Percentiles rank a stretch among this genome's conserved stretches.
phyloP scores from a whole-genome alignment of 2,888 invertebrate genomes.

The Neoascia interrupta region DNA sequence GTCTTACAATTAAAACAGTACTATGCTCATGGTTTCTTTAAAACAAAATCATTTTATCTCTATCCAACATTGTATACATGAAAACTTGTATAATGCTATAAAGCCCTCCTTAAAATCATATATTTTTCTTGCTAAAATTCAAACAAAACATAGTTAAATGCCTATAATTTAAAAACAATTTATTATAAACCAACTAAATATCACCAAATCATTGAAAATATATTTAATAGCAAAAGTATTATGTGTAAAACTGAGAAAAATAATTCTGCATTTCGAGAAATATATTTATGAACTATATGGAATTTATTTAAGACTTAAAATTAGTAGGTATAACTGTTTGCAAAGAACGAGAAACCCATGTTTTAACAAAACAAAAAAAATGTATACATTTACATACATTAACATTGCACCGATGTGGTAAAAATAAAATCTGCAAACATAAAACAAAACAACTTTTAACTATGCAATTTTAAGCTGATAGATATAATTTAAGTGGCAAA shows the following conservation, averaged over 20 bases:
- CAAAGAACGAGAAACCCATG: conserved; percentile 5
- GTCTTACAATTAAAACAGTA: conserved; percentile 34
- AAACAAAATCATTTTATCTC: conserved; percentile 30
- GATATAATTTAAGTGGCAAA: conserved; percentile 32
- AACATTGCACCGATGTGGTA: conserved; percentile 52
- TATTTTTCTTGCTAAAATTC: conserved; percentile 14
- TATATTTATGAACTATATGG: conserved; percentile 52
- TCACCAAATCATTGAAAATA: conserved; percentile 1
- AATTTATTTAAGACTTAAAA: conserved; percentile 66
- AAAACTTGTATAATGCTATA: too few species aligned
- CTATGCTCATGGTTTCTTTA: conserved; percentile 60
- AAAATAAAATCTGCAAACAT: conserved; percentile 14
- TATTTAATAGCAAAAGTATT: conserved; percentile 37
- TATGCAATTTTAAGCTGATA: conserved; percentile 52
- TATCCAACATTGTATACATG: background rate
- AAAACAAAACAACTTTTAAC: conserved; percentile 39
- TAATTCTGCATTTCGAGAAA: conserved; percentile 45
- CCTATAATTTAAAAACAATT: too few species aligned
- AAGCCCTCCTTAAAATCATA: background rate
- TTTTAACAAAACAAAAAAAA: conserved; percentile 6
- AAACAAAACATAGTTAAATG: too few species aligned
- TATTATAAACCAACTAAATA: conserved; percentile 23
- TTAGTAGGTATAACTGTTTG: conserved; percentile 38
- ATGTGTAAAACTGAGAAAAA: conserved; percentile 48
- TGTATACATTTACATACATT: conserved; percentile 55